A percentile compares a stretch with the other conserved stretches of the same genome.
phyloP scores from a whole-genome alignment of 2,113 vertebrate genomes.

The Pachycephala philippinensis region DNA sequence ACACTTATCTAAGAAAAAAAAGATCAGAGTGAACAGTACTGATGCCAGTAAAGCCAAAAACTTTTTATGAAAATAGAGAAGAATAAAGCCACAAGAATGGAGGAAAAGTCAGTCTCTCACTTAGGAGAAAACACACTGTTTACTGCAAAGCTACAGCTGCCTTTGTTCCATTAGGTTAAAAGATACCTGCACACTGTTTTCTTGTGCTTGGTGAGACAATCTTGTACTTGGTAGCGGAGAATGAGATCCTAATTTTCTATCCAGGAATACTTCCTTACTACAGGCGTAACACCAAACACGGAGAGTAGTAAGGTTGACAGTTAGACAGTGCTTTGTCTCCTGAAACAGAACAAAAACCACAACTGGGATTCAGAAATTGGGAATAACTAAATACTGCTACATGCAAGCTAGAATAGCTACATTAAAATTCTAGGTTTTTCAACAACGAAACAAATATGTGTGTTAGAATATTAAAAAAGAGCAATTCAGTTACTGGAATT shows the following conservation, averaged over 20 bases:
- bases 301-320: conserved; percentile 96
- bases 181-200: conserved; percentile 77
- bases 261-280: conserved; percentile 95
- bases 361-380: background rate
- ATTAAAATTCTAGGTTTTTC: background rate
- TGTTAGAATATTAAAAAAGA: background rate
- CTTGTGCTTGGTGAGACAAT: conserved; percentile 69
- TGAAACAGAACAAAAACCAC: conserved; percentile 47
- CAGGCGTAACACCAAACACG: conserved; percentile 98
- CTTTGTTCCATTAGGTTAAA: background rate
- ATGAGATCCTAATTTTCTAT: conserved; percentile 87
- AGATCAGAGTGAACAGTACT: background rate
- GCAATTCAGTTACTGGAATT: background rate
- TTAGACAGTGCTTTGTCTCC: conserved; percentile 93
- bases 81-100: background rate
- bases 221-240: conserved; percentile 72
- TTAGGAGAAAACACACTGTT: background rate
- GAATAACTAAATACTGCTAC: background rate
- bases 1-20: background rate
- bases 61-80: background rate
- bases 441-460: background rate
- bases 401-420: background rate
- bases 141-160: background rate
- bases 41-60: background rate
- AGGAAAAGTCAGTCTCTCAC: background rate